These are phyloP conservation scores for Hormaphis cornu DNA, from an alignment of 1,140 invertebrate genomes.

Conservation along the genomic window DNA sequence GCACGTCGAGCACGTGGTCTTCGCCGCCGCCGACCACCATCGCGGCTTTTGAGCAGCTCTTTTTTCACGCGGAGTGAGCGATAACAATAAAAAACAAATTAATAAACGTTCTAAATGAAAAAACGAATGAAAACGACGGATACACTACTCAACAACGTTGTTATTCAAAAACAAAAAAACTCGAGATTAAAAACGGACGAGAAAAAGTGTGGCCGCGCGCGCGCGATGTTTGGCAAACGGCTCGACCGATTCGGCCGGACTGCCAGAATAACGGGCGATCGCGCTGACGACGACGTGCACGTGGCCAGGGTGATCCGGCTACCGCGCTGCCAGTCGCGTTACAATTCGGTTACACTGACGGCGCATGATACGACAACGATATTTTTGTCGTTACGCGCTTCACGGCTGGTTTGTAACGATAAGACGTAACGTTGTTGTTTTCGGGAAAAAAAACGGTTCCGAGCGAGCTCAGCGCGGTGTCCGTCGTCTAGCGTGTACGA, in stretches of 20 bases:
- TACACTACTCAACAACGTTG: too few relatives aligned
- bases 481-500: too few relatives aligned
- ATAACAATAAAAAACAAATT: too few relatives aligned
- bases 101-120: too few relatives aligned
- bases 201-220: background rate
- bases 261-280: slow-evolving; percentile 10
- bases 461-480: background rate
- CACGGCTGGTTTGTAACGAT: background rate
- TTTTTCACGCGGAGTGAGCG: too few relatives aligned
- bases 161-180: too few relatives aligned
- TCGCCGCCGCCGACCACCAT: slow-evolving; percentile 10
- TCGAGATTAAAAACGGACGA: slow-evolving; percentile 11
- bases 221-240: slow-evolving; percentile 22
- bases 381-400: too few relatives aligned
- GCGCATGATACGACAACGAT: too few relatives aligned
- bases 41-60: too few relatives aligned
- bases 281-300: background rate
- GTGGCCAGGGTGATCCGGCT: background rate
- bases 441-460: background rate
- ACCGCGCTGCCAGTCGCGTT: background rate
- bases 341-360: too few relatives aligned
- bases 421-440: background rate
- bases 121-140: too few relatives aligned
- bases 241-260: slow-evolving; percentile 18
- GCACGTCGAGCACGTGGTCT: slow-evolving; percentile 16